A percentile compares a stretch with the other conserved stretches of the same genome.
Conservation (phyloP, 2,797 vertebrate species). For the Zalophus californianus region DNA sequence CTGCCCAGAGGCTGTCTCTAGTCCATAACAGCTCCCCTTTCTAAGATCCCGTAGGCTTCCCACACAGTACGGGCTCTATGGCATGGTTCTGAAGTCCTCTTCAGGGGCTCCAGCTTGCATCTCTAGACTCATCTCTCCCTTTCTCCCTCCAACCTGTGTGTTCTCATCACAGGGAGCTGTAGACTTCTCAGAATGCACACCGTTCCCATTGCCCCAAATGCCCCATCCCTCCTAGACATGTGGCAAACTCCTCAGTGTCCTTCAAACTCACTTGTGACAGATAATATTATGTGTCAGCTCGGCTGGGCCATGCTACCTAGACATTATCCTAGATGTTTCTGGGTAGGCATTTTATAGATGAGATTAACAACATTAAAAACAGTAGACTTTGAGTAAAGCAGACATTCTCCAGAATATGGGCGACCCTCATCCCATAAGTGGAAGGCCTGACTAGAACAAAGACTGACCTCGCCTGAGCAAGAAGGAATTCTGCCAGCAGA, state of each 20-base stretch:
- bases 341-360: background rate
- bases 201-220: background rate
- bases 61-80: background rate
- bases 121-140: background rate
- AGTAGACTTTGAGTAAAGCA: background rate
- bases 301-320: background rate
- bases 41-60: background rate
- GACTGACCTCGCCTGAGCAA: background rate
- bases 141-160: background rate
- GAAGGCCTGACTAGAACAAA: background rate
- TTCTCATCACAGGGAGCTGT: background rate
- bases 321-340: slow-evolving; percentile 24
- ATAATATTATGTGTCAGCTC: background rate
- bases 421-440: background rate
- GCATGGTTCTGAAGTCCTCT: background rate
- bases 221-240: background rate
- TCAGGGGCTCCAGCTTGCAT: background rate
- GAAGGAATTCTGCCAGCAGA: background rate
- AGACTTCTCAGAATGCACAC: background rate
- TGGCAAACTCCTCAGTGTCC: background rate
- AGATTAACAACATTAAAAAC: slow-evolving; percentile 18
- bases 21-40: background rate
- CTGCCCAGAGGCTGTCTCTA: background rate
- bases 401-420: background rate
- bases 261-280: background rate